Evolutionary conservation across 2,797 vertebrate genomes (phyloP), one percentile per base, ranked within the genome.

Genomic region (Cuniculus paca): DNA sequence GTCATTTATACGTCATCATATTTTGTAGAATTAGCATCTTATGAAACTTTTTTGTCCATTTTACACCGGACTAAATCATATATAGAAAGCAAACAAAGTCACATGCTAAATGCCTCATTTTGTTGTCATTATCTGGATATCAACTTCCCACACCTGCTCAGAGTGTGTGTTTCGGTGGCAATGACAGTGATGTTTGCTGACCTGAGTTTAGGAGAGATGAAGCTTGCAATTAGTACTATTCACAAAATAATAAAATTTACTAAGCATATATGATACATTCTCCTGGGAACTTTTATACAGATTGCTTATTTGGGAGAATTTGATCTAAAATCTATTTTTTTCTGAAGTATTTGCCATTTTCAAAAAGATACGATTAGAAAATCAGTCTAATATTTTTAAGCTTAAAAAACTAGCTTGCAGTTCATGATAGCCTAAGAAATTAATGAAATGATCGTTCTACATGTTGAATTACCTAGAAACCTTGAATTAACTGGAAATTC

Each of bases 401-500:
- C 72, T 58, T 63, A 56, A 42, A 84, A 54, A 78, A 90, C 79
- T 17, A 86, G 75, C 45, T 84, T 81, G 2, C 19, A 86, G 48
- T 28, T 86, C n/a, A 31, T 16, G n/a, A 54, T 12, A 63, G 42
- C 60, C 52, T 88, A 58, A 81, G 45, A 80, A 80, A 89, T 61
- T 31, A 42, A 92, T 61, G 24, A 81, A 82, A 34, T 14, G 39
- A 39, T 28, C 70, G 45, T 90, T 94, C n/a, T 58, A 39, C 12
- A n/a, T 0, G 0, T 2, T 81, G 45, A 82, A 81, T 77, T 58
- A 65, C 92, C 42, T n/a, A 90, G 50, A 93, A 88, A 94, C 14
- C 60, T 39, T 75, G 74, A 93, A 77, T 65, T 90, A 82, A 80
- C 42, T 42, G 88, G 79, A 90, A 90, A 88, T 65, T 68, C 81